Conservation (phyloP, 2,888 invertebrate genomes). For the Scrobipalpa costella region DNA sequence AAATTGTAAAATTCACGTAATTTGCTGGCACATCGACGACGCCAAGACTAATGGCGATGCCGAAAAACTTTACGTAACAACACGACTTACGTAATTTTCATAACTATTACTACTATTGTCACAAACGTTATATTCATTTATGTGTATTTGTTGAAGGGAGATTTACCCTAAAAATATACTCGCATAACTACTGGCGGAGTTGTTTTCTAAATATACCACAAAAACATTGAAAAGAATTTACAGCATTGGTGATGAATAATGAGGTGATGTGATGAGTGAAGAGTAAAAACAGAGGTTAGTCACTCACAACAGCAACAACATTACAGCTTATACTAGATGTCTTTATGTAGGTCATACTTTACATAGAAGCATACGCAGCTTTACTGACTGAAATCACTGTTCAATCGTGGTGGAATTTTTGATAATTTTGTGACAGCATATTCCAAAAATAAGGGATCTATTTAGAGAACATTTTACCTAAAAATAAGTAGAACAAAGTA, state of each 20-base stretch:
- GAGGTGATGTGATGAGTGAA: conserved; percentile 33
- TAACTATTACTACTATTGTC: not conserved
- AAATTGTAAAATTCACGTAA: not conserved
- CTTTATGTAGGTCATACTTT: conserved; percentile 16
- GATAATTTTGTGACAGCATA: no score
- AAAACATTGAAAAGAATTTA: conserved; percentile 22
- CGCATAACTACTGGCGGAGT: no score
- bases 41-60: not conserved
- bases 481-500: no score
- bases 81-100: not conserved
- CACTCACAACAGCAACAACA: conserved; percentile 19
- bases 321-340: conserved; percentile 9
- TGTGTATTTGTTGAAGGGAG: no score
- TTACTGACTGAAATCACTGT: no score
- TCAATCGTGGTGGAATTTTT: no score
- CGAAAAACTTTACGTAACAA: not conserved
- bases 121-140: not conserved
- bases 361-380: no score
- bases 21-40: conserved; percentile 6
- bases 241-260: conserved; percentile 36
- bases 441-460: no score
- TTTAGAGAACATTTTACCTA: no score
- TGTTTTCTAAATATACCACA: conserved; percentile 7
- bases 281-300: conserved; percentile 27
- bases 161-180: not conserved